Percentiles rank a stretch among this genome's conserved stretches.
These are phyloP conservation scores for Baryphthengus martii DNA, from an alignment of 2,113 vertebrate species.

Conservation along the genomic window DNA sequence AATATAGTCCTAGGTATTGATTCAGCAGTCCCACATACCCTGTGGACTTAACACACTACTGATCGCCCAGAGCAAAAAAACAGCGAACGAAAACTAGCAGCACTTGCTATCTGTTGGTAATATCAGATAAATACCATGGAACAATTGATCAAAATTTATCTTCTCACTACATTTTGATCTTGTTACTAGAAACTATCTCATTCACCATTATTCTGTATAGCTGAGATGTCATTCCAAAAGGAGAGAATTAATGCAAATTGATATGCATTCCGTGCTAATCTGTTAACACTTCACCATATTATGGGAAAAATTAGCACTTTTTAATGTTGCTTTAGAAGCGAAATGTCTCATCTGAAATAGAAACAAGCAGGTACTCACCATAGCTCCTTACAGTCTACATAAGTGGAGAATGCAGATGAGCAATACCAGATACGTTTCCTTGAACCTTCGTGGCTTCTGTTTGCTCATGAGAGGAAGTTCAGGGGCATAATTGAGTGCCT, in stretches of 20 bases:
- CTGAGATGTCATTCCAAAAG: background rate
- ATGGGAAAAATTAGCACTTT: background rate
- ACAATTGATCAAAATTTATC: background rate
- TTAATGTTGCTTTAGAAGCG: background rate
- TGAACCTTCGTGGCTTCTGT: background rate
- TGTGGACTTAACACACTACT: background rate
- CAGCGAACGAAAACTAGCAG: background rate
- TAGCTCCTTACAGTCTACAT: background rate
- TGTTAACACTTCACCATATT: background rate
- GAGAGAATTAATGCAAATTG: background rate
- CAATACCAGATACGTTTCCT: background rate
- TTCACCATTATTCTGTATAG: background rate
- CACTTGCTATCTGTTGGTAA: background rate
- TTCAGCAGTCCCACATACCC: background rate
- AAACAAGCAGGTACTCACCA: background rate
- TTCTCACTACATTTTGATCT: background rate
- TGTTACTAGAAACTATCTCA: background rate
- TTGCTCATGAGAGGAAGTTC: background rate
- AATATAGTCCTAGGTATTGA: background rate
- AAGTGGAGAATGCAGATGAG: background rate
- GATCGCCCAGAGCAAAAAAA: background rate
- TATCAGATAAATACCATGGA: background rate
- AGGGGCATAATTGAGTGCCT: background rate
- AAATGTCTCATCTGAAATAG: background rate
- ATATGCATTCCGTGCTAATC: background rate